These are phyloP conservation scores for Oscheius sp. DNA, from an alignment of 2,888 invertebrate species.

Conservation along the genomic window DNA sequence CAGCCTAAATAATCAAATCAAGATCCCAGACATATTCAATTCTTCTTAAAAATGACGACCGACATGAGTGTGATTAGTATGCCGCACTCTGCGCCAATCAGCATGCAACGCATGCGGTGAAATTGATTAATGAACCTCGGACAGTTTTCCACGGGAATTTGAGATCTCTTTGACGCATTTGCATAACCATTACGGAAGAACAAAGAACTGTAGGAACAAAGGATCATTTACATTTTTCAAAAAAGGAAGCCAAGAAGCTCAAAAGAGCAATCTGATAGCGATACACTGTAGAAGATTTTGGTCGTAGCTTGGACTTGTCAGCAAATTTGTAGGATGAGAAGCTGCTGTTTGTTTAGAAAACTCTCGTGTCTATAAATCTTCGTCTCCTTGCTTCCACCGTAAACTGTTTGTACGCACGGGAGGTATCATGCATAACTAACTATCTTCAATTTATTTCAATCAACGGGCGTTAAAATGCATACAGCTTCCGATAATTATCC, in stretches of 20 bases:
- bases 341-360: no score
- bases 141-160: constrained; percentile 11
- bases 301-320: no score
- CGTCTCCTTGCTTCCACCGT: no score
- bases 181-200: no score
- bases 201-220: no score
- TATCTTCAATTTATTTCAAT: constrained; percentile 24
- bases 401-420: neutral
- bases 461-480: constrained; percentile 27
- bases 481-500: constrained; percentile 6
- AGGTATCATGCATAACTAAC: constrained; percentile 14
- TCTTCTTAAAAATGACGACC: neutral
- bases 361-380: neutral
- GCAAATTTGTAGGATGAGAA: no score
- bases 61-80: constrained; percentile 13
- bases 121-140: constrained; percentile 22
- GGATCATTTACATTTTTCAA: no score
- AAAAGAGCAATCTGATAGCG: no score
- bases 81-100: constrained; percentile 24
- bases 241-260: no score
- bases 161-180: constrained; percentile 4
- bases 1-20: no score
- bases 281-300: no score
- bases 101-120: constrained; percentile 24
- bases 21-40: no score